phyloP scores from a whole-genome alignment of 2,888 invertebrate species.

The Tanypteryx hageni region DNA sequence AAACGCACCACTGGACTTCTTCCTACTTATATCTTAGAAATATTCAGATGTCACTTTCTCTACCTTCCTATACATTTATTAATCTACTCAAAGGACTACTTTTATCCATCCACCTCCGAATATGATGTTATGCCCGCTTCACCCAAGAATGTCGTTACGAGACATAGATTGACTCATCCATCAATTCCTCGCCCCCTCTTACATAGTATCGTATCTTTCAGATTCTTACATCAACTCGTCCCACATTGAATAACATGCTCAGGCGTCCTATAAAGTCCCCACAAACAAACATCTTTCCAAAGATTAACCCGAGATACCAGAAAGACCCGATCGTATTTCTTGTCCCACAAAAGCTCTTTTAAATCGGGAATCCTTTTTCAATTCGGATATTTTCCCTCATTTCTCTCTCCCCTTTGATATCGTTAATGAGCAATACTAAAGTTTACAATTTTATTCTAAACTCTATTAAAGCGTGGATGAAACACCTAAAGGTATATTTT shows the following conservation, averaged over 20 bases:
- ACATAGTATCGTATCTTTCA: neutral
- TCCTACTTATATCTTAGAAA: too few species aligned
- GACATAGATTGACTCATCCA: neutral
- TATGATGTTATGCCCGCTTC: neutral
- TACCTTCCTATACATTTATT: too few species aligned
- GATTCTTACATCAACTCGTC: neutral
- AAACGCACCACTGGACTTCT: too few species aligned
- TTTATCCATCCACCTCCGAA: too few species aligned
- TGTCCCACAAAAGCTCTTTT: neutral
- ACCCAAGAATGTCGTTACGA: neutral
- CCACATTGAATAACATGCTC: neutral
- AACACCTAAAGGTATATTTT: too few species aligned
- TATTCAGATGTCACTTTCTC: too few species aligned
- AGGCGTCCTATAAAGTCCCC: neutral
- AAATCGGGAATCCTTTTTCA: neutral
- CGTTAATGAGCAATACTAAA: neutral
- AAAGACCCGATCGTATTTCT: neutral
- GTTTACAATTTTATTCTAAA: too few species aligned
- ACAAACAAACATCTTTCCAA: neutral
- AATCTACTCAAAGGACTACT: too few species aligned
- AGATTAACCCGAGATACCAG: neutral
- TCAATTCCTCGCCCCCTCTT: neutral
- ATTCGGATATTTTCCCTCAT: neutral
- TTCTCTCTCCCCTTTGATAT: neutral
- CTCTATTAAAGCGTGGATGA: too few species aligned